Evolutionary conservation across 2,113 vertebrate species (phyloP).

Genomic region (Pseudonaja textilis): DNA sequence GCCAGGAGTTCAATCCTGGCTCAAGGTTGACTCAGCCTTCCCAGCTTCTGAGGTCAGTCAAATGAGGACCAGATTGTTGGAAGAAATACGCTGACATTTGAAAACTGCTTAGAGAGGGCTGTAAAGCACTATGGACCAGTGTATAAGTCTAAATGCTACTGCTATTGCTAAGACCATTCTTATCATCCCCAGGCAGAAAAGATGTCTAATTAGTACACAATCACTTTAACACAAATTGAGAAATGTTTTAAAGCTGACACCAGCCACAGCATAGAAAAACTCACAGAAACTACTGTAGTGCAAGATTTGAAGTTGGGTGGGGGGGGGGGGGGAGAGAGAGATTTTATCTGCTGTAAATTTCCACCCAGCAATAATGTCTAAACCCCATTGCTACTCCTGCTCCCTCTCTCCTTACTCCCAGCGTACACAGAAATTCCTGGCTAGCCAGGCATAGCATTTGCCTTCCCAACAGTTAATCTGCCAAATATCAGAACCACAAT

Average conservation of each 20-base stretch:
- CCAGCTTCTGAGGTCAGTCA: neutral
- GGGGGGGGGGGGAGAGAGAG: no score
- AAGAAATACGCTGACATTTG: neutral
- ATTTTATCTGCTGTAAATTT: neutral
- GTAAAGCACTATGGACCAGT: neutral
- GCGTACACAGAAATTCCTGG: neutral
- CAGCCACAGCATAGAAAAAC: neutral
- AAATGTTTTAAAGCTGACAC: neutral
- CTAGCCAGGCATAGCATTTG: neutral
- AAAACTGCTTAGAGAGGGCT: neutral
- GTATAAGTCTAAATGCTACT: neutral
- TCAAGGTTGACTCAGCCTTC: neutral
- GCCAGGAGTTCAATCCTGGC: neutral
- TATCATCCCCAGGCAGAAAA: neutral
- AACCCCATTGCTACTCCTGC: neutral
- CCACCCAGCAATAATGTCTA: neutral
- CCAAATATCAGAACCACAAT: slow-evolving; percentile 17
- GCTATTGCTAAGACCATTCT: neutral
- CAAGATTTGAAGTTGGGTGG: neutral
- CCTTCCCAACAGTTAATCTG: neutral
- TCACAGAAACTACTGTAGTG: neutral
- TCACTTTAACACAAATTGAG: neutral
- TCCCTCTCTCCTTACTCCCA: neutral
- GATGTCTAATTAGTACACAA: neutral
- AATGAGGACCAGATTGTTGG: neutral